Base-by-base conservation (phyloP, 1,140 invertebrate genomes). In the Trichonephila clavata region DNA sequence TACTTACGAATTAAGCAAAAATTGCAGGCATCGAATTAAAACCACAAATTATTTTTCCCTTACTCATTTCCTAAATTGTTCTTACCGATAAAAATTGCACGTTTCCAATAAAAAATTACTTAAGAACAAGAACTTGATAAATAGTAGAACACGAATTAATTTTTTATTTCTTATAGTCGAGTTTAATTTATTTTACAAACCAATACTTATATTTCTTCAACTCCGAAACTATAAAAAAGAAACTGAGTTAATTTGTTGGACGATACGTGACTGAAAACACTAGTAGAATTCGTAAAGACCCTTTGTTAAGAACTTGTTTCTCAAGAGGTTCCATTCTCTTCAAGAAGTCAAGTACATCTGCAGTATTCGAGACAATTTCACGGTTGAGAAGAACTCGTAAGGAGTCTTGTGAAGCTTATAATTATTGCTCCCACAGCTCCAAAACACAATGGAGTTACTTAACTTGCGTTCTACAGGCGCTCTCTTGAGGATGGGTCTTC, bases 261-360 rank as follows among this genome's bases (percentile, higher is more conserved):
- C 71, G 27, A 39, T 77, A 77, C 71, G 71, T 77, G 71, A 77
- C 27, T 24, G 71, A 77, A 77, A 77, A 77, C 71, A 77, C 71
- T 32, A 77, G 71, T 27, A 77, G 27, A 18, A 27, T 77, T 77
- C 71, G 18, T 32, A 77, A 77, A 77, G 71, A 77, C 71, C 39
- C 71, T 77, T 77, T 77, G 71, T 77, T 77, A 77, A 39, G 71
- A 77, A 77, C 71, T 77, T 77, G 71, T 77, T 77, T 32, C 71
- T 77, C 71, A 77, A 77, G 71, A 77, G 71, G 27, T 77, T 77
- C 71, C 27, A 77, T 77, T 77, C 71, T 20, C 24, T 77, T 27
- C 32, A 27, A 39, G 32, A 77, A 77, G 71, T 77, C 71, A 77
- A 77, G 71, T 77, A 77, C 71, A 77, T 77, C 71, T 77, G 71